Evolutionary conservation across 2,113 vertebrate genomes (phyloP).

Genomic region (Erinaceus europaeus): DNA sequence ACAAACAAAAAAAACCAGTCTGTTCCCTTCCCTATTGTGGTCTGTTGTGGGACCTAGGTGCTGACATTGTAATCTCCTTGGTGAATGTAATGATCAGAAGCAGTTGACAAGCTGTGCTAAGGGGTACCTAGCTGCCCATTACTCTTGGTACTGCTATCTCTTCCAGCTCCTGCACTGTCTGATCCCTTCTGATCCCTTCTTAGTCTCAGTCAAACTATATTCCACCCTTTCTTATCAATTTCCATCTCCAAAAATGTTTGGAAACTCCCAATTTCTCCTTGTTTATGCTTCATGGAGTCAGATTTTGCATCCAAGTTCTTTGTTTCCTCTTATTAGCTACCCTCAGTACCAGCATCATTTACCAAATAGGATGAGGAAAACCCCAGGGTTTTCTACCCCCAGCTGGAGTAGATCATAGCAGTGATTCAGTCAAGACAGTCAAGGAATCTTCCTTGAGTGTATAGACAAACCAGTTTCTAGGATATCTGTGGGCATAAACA

Average conservation of each 20-base stretch:
- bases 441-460: not conserved
- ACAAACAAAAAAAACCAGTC: too few relatives aligned
- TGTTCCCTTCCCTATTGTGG: not conserved
- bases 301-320: not conserved
- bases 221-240: not conserved
- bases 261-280: not conserved
- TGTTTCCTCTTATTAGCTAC: not conserved
- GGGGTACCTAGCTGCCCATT: too few relatives aligned
- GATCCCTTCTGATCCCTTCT: not conserved
- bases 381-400: not conserved
- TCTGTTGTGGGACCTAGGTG: too few relatives aligned
- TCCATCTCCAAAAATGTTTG: not conserved
- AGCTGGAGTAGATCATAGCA: not conserved
- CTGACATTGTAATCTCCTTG: not conserved
- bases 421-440: not conserved
- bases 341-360: not conserved
- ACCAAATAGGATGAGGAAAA: not conserved
- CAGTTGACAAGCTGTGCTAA: too few relatives aligned
- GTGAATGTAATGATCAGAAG: too few relatives aligned
- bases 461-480: not conserved
- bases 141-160: not conserved
- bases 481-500: not conserved
- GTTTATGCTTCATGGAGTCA: not conserved
- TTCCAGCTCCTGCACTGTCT: fast-evolving
- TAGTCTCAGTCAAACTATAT: not conserved